phyloP scores from a whole-genome alignment of 2,888 invertebrate genomes.

The Chalcis sispes region DNA sequence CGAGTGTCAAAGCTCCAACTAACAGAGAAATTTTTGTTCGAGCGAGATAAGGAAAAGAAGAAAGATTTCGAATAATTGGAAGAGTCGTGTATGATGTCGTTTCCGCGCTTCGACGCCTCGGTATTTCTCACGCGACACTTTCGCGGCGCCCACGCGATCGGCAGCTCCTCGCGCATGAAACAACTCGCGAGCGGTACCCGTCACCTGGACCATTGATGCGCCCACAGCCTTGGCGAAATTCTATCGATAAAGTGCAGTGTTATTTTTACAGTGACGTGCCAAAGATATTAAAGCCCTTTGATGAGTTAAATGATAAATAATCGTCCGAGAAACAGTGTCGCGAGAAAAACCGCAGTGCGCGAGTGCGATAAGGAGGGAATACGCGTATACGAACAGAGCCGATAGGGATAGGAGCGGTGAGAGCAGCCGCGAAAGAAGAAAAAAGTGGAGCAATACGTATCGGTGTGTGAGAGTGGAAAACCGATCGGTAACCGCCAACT shows the following conservation, averaged over 20 bases:
- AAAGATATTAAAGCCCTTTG: too few relatives aligned
- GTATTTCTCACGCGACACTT: constrained; percentile 38
- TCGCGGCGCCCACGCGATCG: constrained; percentile 51
- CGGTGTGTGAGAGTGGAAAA: not conserved
- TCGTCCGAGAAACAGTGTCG: not conserved
- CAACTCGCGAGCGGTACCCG: not conserved
- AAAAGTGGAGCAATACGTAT: constrained; percentile 3
- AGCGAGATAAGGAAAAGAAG: too few relatives aligned
- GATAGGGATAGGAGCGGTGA: too few relatives aligned
- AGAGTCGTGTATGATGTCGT: constrained; percentile 42
- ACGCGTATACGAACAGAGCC: not conserved
- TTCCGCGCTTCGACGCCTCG: constrained; percentile 34
- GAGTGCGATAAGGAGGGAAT: not conserved
- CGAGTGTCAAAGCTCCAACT: too few relatives aligned
- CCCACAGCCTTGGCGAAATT: not conserved
- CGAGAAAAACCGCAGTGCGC: not conserved
- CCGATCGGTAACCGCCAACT: not conserved
- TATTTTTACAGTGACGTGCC: too few relatives aligned
- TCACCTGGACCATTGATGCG: not conserved
- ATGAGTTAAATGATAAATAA: not conserved
- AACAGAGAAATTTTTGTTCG: too few relatives aligned
- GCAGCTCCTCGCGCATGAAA: constrained; percentile 53
- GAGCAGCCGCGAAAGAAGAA: not conserved
- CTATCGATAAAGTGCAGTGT: not conserved
- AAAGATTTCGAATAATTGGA: too few relatives aligned